Percentiles rank a stretch among this genome's conserved stretches.
These are phyloP conservation scores for Penaeus japonicus DNA, from an alignment of 1,140 invertebrate species.

Conservation along the genomic window DNA sequence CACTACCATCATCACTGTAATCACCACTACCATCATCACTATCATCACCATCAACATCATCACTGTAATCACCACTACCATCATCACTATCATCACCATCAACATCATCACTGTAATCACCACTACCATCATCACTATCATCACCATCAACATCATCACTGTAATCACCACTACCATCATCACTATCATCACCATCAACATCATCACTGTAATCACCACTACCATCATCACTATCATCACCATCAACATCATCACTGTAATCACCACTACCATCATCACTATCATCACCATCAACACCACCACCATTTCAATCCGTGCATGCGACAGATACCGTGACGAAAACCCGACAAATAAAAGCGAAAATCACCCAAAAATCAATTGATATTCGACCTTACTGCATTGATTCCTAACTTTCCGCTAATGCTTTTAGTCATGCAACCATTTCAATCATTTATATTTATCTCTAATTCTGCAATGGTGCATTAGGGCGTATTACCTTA, in stretches of 20 bases:
- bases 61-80: not conserved
- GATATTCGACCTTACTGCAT: too few species aligned
- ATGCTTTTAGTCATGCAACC: too few species aligned
- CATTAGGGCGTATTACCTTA: too few species aligned
- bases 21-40: not conserved
- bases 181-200: not conserved
- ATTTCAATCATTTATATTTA: too few species aligned
- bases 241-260: not conserved
- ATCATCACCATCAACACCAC: too few species aligned
- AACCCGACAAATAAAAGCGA: too few species aligned
- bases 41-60: not conserved
- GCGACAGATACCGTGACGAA: too few species aligned
- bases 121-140: not conserved
- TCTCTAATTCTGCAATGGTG: too few species aligned
- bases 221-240: not conserved
- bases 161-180: not conserved
- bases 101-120: not conserved
- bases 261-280: not conserved
- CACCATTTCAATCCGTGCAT: too few species aligned
- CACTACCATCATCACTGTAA: not conserved
- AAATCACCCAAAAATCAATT: too few species aligned
- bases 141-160: not conserved
- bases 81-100: not conserved
- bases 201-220: not conserved
- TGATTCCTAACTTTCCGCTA: too few species aligned